These are phyloP conservation scores for Monarcha castaneiventris DNA, from an alignment of 2,113 vertebrate genomes.

Conservation along the genomic window DNA sequence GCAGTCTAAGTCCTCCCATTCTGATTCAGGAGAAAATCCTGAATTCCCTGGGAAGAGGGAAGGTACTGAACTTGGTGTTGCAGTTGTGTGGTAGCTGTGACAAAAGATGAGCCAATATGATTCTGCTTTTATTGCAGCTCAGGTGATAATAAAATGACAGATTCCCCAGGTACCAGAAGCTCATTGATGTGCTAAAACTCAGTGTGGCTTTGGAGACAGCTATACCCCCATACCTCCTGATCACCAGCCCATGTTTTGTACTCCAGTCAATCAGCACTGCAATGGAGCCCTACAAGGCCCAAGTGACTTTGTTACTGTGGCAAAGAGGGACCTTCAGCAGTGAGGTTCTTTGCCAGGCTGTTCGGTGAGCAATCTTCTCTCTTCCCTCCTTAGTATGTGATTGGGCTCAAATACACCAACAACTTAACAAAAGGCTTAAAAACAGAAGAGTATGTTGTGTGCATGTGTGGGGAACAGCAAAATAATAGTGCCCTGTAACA, in stretches of 20 bases:
- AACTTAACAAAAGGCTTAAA: not conserved
- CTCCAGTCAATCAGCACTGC: not conserved
- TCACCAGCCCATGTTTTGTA: not conserved
- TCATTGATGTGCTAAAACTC: not conserved
- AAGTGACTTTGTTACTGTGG: too few species aligned
- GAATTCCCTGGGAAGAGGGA: not conserved
- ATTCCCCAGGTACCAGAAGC: not conserved
- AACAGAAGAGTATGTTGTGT: fast-evolving
- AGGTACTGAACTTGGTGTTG: not conserved
- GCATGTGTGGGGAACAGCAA: not conserved
- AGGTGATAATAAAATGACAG: not conserved
- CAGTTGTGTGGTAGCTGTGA: not conserved
- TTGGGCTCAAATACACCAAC: not conserved
- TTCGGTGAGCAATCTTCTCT: not conserved
- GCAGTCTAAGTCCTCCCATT: not conserved
- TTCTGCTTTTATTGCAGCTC: not conserved
- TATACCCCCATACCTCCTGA: not conserved
- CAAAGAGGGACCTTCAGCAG: not conserved
- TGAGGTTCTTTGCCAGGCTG: not conserved
- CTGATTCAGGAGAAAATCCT: not conserved
- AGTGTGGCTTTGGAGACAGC: not conserved
- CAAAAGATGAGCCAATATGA: fast-evolving
- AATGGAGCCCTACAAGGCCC: fast-evolving
- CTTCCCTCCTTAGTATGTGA: not conserved
- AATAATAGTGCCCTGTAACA: not conserved